Percentiles rank a stretch among this genome's conserved stretches.
Evolutionary conservation across 2,797 vertebrate genomes (phyloP).

Genomic region (Zalophus californianus): DNA sequence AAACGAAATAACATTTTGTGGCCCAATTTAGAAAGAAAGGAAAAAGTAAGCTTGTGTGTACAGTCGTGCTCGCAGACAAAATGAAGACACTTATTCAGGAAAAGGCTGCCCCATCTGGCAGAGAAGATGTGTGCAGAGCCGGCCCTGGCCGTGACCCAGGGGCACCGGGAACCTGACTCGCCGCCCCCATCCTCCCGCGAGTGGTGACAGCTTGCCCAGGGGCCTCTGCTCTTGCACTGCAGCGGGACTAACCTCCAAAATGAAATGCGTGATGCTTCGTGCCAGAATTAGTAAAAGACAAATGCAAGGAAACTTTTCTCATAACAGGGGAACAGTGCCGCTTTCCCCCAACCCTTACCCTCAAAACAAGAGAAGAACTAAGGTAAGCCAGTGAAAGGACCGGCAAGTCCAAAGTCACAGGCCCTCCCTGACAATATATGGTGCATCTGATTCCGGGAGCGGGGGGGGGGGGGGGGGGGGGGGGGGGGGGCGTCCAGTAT

Average conservation of each 20-base stretch:
- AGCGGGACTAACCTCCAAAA: slow-evolving; percentile 84
- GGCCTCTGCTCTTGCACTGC: slow-evolving; percentile 76
- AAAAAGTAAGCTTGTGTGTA: neutral
- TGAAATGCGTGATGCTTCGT: slow-evolving; percentile 75
- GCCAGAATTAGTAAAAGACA: slow-evolving; percentile 52
- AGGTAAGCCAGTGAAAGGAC: neutral
- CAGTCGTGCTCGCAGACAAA: slow-evolving; percentile 34
- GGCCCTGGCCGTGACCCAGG: slow-evolving; percentile 60
- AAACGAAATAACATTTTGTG: neutral
- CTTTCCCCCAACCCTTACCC: neutral
- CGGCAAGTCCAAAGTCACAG: neutral
- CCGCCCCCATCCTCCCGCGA: slow-evolving; percentile 83
- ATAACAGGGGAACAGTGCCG: neutral
- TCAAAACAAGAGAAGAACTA: neutral
- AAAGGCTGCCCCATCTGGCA: slow-evolving; percentile 68
- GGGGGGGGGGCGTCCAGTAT: neutral
- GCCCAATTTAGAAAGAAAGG: slow-evolving; percentile 27
- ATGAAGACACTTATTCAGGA: slow-evolving; percentile 76
- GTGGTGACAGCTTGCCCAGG: slow-evolving; percentile 84
- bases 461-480: too few relatives aligned
- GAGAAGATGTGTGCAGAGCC: slow-evolving; percentile 72
- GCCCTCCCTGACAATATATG: neutral
- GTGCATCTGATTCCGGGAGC: neutral
- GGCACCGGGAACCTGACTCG: slow-evolving; percentile 82
- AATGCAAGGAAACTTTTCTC: slow-evolving; percentile 18